Percentiles rank a stretch among this genome's conserved stretches.
phyloP scores from a whole-genome alignment of 1,140 invertebrate species.

The Akabosia matsudoensis region DNA sequence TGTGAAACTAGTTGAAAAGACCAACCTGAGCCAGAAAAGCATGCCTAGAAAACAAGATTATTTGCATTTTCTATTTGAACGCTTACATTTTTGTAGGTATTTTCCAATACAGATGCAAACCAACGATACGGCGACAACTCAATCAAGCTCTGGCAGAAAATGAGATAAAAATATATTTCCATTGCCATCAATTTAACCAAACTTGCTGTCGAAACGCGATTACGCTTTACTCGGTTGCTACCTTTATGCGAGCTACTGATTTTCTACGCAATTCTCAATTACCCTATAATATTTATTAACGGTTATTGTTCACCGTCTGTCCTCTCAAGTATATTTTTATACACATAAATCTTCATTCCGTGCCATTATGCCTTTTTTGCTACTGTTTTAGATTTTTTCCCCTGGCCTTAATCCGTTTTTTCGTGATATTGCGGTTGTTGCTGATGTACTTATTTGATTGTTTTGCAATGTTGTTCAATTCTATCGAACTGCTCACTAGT shows the following conservation, averaged over 20 bases:
- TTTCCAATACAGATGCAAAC: neutral
- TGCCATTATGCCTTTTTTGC: neutral
- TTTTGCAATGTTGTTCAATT: neutral
- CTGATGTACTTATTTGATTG: neutral
- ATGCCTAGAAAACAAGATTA: neutral
- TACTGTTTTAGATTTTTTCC: neutral
- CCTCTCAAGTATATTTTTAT: neutral
- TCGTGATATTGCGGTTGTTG: neutral
- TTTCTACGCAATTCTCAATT: neutral
- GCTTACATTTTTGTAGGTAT: neutral
- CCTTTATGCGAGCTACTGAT: too few species aligned
- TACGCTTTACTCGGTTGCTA: neutral
- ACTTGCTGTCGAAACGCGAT: too few species aligned
- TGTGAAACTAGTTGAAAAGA: too few species aligned
- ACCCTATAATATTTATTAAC: neutral
- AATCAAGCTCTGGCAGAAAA: slow-evolving; percentile 2
- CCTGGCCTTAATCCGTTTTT: neutral
- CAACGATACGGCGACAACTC: neutral
- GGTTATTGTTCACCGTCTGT: neutral
- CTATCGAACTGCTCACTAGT: too few species aligned
- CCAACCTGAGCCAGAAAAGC: neutral
- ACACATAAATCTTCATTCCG: neutral
- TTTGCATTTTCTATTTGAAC: neutral
- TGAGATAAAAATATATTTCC: slow-evolving; percentile 1
- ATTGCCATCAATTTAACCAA: too few species aligned